Evolutionary conservation across 2,888 invertebrate genomes (phyloP), one percentile per base, ranked within the genome.

Genomic region (Rhyacophila evoluta): DNA sequence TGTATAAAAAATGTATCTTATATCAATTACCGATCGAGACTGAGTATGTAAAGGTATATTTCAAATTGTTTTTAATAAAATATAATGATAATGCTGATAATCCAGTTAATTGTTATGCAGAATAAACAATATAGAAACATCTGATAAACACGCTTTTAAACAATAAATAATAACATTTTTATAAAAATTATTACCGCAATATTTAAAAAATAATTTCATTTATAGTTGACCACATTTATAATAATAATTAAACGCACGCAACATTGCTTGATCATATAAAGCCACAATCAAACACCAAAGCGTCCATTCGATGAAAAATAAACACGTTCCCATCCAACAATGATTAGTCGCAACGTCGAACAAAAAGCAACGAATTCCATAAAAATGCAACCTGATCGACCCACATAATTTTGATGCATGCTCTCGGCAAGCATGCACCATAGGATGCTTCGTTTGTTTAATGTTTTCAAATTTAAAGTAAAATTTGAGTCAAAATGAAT

Each of bases 241-340:
- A 15, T 15, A 55, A 15, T 15, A 55, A 55, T 55, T 55, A 55
- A 55, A 25, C 55, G 10, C n/a, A 29, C 5, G 28, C 10, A 29
- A 15, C n/a, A 6, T 25, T 29, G 72, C n/a, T 41, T 10, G 19
- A 72, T 72, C 25, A 72, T 11, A 25, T 19, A 69, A 25, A 36
- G 11, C 69, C 75, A 28, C 75, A 75, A 37, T 69, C 75, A 75
- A 75, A 75, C 38, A 74, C 38, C 36, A 33, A 67, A 69, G 69
- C 36, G 38, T 36, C 12, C 55, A 25, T 41, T 73, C 27, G n/a
- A 1, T 29, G 55, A 4, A 74, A 55, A 67, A 67, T 67, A 74
- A 74, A 70, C 29, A 28, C 27, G 28, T 1, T 11, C 69, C 28
- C 70, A 39, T 36, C 70, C 15, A 37, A 75, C 37, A 15, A 69